Evolutionary conservation across 2,113 vertebrate species (phyloP).

Genomic region (Sapayoa aenigma): DNA sequence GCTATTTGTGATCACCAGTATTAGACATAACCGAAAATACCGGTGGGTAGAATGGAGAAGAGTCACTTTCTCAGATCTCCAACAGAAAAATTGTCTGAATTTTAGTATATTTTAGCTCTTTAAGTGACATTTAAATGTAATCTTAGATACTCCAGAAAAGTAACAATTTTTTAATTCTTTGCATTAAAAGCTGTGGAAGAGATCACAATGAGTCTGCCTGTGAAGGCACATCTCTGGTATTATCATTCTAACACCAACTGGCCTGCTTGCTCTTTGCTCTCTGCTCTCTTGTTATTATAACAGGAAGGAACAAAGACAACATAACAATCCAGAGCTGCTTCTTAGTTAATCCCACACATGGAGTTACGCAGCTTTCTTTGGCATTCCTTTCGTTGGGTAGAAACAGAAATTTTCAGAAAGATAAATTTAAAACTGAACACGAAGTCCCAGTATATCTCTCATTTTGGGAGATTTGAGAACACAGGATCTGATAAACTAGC

Average conservation of each 20-base stretch:
- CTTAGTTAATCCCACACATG: not conserved
- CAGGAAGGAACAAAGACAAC: not conserved
- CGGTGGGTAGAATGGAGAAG: fast-evolving
- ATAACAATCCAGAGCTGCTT: not conserved
- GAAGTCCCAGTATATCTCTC: not conserved
- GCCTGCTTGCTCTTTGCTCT: not conserved
- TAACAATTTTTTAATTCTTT: not conserved
- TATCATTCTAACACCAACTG: not conserved
- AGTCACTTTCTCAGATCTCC: not conserved
- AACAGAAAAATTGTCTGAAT: not conserved
- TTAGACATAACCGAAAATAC: not conserved
- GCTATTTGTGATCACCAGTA: not conserved
- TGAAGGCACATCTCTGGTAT: not conserved
- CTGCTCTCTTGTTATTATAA: not conserved
- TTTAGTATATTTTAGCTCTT: not conserved
- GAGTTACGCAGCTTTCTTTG: not conserved
- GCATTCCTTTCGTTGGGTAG: not conserved
- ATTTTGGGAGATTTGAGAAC: not conserved
- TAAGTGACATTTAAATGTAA: not conserved
- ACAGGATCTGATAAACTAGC: not conserved
- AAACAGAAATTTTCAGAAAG: not conserved
- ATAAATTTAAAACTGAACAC: not conserved
- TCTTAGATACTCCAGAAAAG: not conserved
- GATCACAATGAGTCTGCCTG: not conserved
- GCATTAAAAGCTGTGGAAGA: not conserved